A percentile compares a stretch with the other conserved stretches of the same genome.
phyloP scores from a whole-genome alignment of 2,888 invertebrate species.

The Drymonia ruficornis region DNA sequence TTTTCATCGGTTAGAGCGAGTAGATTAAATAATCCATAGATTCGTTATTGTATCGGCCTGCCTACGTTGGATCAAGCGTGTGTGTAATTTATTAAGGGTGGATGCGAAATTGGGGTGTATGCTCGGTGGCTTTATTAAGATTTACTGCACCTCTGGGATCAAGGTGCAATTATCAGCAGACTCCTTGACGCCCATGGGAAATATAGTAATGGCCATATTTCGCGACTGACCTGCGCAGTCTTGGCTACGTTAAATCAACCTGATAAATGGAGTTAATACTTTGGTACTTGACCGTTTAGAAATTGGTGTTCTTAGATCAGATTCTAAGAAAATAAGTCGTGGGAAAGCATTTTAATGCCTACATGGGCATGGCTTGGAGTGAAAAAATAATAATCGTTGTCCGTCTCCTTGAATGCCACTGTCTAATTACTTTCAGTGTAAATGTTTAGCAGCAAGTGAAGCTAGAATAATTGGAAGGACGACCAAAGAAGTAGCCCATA shows the following conservation, averaged over 20 bases:
- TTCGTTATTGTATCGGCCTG: slow-evolving; percentile 27
- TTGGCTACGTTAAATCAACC: slow-evolving; percentile 40
- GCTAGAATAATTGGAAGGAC: slow-evolving; percentile 41
- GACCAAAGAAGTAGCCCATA: neutral
- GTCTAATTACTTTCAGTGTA: slow-evolving; percentile 39
- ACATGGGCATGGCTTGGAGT: slow-evolving; percentile 17
- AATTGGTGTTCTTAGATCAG: slow-evolving; percentile 6
- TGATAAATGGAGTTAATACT: slow-evolving; percentile 27
- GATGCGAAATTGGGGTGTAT: slow-evolving; percentile 48
- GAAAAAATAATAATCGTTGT: slow-evolving; percentile 45
- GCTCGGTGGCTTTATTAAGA: slow-evolving; percentile 68
- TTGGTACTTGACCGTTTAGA: slow-evolving; percentile 10
- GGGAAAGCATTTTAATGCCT: slow-evolving; percentile 26
- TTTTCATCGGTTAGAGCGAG: no score
- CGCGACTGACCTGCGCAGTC: slow-evolving; percentile 48
- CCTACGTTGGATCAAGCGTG: slow-evolving; percentile 35
- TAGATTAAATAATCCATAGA: slow-evolving; percentile 39
- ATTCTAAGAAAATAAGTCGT: slow-evolving; percentile 26
- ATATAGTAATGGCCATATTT: slow-evolving; percentile 59
- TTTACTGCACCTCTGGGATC: slow-evolving; percentile 68
- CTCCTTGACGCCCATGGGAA: slow-evolving; percentile 61
- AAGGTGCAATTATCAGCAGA: slow-evolving; percentile 65
- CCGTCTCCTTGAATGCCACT: slow-evolving; percentile 39
- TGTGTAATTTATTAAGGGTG: slow-evolving; percentile 57
- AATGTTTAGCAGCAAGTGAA: slow-evolving; percentile 23